Evolutionary conservation across 2,113 vertebrate species (phyloP).

Genomic region (Bos javanicus): DNA sequence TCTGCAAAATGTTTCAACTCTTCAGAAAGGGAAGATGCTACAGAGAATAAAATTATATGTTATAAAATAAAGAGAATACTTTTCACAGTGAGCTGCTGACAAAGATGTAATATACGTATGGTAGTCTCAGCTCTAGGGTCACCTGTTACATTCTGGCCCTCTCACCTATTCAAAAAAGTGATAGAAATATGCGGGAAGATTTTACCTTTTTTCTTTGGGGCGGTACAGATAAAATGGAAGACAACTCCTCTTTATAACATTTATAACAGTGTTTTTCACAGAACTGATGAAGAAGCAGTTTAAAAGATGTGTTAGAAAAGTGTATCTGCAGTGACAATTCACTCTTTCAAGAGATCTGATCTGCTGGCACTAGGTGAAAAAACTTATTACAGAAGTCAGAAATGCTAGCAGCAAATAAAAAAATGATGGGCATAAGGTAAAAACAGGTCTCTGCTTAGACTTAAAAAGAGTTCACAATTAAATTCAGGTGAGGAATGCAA

Average conservation of each 20-base stretch:
- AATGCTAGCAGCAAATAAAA: neutral
- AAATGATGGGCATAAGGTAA: neutral
- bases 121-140: neutral
- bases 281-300: neutral
- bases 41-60: neutral
- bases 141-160: neutral
- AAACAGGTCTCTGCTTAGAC: neutral
- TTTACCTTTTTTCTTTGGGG: neutral
- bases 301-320: neutral
- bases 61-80: neutral
- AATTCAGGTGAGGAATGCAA: neutral
- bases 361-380: neutral
- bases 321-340: neutral
- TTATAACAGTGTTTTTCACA: neutral
- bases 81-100: neutral
- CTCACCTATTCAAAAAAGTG: neutral
- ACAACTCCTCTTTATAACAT: neutral
- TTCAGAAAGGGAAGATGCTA: slow-evolving; percentile 71
- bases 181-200: neutral
- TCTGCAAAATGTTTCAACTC: slow-evolving; percentile 73
- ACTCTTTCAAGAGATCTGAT: slow-evolving; percentile 9
- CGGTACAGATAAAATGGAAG: slow-evolving; percentile 14
- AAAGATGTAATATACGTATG: neutral
- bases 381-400: neutral
- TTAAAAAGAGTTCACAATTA: neutral